Percentiles rank a stretch among this genome's conserved stretches.
Evolutionary conservation across 2,888 invertebrate genomes (phyloP).

Genomic region (Drosophila mimetica): DNA sequence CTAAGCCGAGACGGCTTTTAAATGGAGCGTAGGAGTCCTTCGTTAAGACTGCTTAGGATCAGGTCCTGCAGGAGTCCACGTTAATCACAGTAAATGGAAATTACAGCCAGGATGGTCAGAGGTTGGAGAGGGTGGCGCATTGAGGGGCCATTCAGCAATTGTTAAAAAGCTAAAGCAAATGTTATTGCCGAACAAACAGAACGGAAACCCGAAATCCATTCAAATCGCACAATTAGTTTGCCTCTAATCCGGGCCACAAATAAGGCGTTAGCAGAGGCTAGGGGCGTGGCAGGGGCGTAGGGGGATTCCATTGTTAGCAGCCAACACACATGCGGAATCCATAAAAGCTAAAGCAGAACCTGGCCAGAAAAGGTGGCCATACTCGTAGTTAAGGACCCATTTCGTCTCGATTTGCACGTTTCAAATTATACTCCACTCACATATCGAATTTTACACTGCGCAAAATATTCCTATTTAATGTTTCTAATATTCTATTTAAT

Average conservation of each 20-base stretch:
- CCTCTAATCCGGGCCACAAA: constrained; percentile 76
- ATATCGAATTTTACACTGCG: neutral
- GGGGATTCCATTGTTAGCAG: constrained; percentile 58
- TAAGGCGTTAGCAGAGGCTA: constrained; percentile 40
- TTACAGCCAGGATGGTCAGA: constrained; percentile 7
- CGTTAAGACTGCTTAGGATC: constrained; percentile 19
- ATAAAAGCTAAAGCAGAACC: constrained; percentile 53
- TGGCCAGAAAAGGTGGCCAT: constrained; percentile 8
- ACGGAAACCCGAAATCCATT: constrained; percentile 74
- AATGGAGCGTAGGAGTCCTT: constrained; percentile 11
- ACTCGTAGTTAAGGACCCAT: constrained; percentile 36
- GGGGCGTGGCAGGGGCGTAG: constrained; percentile 7
- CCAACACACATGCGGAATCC: constrained; percentile 64
- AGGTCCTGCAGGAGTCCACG: constrained; percentile 7
- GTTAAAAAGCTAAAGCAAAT: constrained; percentile 62
- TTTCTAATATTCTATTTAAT: neutral
- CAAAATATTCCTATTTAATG: neutral
- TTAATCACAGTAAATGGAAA: constrained; percentile 28
- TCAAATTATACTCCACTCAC: neutral
- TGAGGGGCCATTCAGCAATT: constrained; percentile 20
- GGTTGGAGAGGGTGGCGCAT: neutral
- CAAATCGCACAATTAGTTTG: constrained; percentile 78
- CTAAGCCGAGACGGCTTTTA: constrained; percentile 14
- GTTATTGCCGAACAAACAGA: constrained; percentile 75
- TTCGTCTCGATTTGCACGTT: constrained; percentile 1